Evolutionary conservation across 2,113 vertebrate species (phyloP).

Genomic region (Zeus faber): DNA sequence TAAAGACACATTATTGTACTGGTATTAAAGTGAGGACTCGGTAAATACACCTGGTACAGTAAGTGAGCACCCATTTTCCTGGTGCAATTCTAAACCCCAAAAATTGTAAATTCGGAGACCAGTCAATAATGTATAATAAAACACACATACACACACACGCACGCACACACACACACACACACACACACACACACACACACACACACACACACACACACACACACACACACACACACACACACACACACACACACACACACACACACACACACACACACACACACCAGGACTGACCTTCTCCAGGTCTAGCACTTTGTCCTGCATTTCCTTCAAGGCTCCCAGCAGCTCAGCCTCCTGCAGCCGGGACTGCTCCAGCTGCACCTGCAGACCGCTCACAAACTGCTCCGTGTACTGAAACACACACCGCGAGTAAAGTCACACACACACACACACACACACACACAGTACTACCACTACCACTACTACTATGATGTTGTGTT

Average conservation of each 20-base stretch:
- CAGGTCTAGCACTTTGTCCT: slow-evolving; percentile 92
- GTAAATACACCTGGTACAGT: too few species aligned
- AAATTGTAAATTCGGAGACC: too few species aligned
- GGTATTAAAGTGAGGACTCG: too few species aligned
- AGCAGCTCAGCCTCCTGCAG: slow-evolving; percentile 85
- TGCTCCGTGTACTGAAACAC: slow-evolving; percentile 77
- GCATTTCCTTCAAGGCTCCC: slow-evolving; percentile 90
- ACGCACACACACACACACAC: not conserved
- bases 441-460: not conserved
- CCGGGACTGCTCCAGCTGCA: slow-evolving; percentile 85
- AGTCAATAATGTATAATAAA: too few species aligned
- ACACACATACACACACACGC: not conserved
- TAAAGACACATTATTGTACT: too few species aligned
- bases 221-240: not conserved
- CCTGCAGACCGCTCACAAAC: slow-evolving; percentile 84
- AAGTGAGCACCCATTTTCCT: too few species aligned
- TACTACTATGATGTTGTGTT: too few species aligned
- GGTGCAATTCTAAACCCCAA: too few species aligned
- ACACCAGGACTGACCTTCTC: slow-evolving; percentile 81
- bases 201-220: not conserved
- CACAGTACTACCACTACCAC: too few species aligned
- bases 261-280: slow-evolving; percentile 11
- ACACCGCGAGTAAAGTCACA: not conserved
- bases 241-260: not conserved
- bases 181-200: not conserved